Evolutionary conservation across 2,888 invertebrate genomes (phyloP).

Genomic region (Hoplodrina blanda): DNA sequence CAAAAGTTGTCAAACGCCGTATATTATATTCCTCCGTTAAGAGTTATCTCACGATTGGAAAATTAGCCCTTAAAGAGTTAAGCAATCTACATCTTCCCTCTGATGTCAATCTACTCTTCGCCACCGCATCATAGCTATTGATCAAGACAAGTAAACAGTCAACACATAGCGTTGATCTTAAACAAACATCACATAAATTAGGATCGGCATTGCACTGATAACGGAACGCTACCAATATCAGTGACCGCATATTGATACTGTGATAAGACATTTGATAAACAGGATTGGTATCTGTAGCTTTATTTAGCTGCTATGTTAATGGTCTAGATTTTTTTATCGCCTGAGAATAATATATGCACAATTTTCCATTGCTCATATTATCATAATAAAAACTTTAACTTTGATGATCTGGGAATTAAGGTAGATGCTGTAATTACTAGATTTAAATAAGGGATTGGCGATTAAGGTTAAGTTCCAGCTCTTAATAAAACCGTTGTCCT

Average conservation of each 20-base stretch:
- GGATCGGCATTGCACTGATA: conserved; percentile 57
- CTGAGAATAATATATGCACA: no score
- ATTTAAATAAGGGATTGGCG: background rate
- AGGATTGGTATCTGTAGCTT: conserved; percentile 10
- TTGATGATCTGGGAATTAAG: background rate
- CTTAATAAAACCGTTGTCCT: background rate
- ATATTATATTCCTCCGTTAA: no score
- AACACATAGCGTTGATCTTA: conserved; percentile 1
- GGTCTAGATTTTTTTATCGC: background rate
- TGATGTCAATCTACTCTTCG: no score
- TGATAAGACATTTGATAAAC: conserved; percentile 52
- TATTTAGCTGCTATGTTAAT: conserved; percentile 1
- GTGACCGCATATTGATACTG: conserved; percentile 51
- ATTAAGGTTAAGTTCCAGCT: background rate
- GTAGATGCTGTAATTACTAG: background rate
- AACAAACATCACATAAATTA: conserved; percentile 51
- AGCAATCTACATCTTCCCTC: no score
- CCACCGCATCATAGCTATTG: conserved; percentile 8
- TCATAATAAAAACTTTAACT: background rate
- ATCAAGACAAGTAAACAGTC: conserved; percentile 24
- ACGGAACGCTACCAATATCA: conserved; percentile 45
- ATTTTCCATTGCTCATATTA: no score
- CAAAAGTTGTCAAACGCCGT: no score
- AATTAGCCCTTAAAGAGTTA: no score
- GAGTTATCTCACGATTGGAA: no score